Conservation (phyloP, 30 jellyfish, hydroid and myxozoan species). For the Sanderia malayensis region DNA sequence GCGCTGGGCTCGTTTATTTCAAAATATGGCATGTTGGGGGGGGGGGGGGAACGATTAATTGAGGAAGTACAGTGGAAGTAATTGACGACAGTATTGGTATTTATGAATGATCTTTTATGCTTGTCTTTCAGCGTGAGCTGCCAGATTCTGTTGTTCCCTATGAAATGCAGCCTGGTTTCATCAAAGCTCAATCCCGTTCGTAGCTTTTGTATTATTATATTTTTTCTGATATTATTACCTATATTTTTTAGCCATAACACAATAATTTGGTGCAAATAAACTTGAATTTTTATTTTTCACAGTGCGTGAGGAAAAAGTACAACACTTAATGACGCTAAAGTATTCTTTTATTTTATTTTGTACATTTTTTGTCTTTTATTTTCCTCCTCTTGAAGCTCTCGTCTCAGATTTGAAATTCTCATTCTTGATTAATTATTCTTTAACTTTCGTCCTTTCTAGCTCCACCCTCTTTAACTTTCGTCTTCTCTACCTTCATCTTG, state of each 20-base stretch:
- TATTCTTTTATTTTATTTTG: background rate
- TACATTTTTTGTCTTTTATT: background rate
- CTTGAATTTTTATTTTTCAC: background rate
- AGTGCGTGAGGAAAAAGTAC: slow-evolving; percentile 59
- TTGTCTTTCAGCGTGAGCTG: slow-evolving; percentile 59
- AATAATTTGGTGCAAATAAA: no score
- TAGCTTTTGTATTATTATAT: background rate
- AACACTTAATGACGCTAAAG: slow-evolving; percentile 43
- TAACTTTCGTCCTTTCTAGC: background rate
- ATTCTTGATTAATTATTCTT: background rate
- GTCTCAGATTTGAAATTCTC: background rate
- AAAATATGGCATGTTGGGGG: no score
- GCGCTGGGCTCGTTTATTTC: no score
- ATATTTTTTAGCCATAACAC: no score
- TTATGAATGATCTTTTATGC: no score
- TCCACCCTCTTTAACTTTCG: background rate
- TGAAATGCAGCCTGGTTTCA: slow-evolving; percentile 79
- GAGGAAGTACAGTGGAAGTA: no score
- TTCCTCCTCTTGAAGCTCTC: background rate
- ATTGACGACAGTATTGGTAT: no score
- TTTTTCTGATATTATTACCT: background rate
- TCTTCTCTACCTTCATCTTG: background rate
- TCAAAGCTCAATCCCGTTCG: slow-evolving; percentile 61
- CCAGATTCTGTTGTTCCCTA: slow-evolving; percentile 87
- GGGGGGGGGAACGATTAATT: no score